Base-by-base conservation (phyloP, 2,888 invertebrate species). In the Cheilosia variabilis region DNA sequence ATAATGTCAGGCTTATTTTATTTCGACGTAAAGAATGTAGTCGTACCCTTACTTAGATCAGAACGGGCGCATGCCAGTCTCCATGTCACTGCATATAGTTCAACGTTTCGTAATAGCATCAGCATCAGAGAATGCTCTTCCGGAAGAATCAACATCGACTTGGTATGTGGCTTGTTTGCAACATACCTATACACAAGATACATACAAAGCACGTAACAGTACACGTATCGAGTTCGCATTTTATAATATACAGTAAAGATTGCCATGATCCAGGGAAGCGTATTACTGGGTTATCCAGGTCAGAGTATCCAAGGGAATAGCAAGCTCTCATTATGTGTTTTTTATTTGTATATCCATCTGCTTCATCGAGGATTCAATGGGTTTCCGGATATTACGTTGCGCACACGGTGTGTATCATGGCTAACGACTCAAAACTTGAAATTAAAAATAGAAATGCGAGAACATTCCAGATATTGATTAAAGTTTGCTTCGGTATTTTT, bases 51-150 rank as follows among this genome's bases (percentile, higher is more conserved):
- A 17, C 6, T n/a, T 45, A 17, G n/a, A 6, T 9, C 17, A 47
- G 1, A 47, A n/a, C 19, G 6, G 6, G 0, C 3, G 45, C 45
- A 37, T 37, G 6, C 7, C 17, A 47, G 17, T 47, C 45, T 37
- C 57, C 68, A 55, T 68, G 55, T 55, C 43, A 68, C 45, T 68
- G 57, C 58, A 58, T 69, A 47, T 69, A 58, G 78, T 79, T 79
- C 65, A 79, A 72, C 65, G 78, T 58, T 72, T 72, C 43, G 43
- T 79, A 71, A 72, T 24, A 43, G n/a, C 71, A 79, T 66, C 63
- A 34, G n/a, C 63, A 79, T 72, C 63, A 50, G 63, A 27, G 65
- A 17, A 63, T 27, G 52, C 19, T 79, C 65, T 79, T 79, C 71
- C 78, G 72, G 72, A 79, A 65, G 71, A 79, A 47, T 78, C 31